A percentile compares a stretch with the other conserved stretches of the same genome.
phyloP scores from a whole-genome alignment of 92 coral and sea anemone genomes.

The Chrysogorgia sp. region DNA sequence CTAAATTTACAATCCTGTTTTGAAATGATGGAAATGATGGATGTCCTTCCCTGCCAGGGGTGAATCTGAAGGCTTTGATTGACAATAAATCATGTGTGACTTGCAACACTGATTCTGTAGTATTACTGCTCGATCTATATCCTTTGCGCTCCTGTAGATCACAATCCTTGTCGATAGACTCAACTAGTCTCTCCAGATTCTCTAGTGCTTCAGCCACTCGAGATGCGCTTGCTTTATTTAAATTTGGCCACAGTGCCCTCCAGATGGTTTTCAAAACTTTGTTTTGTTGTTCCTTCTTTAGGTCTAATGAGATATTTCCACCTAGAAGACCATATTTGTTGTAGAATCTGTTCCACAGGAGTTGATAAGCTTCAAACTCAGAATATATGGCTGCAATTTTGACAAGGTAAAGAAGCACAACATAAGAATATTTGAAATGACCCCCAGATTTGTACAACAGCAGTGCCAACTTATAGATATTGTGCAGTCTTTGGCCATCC shows the following conservation, averaged over 20 bases:
- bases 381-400: slow-evolving; percentile 50
- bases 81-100: slow-evolving; percentile 48
- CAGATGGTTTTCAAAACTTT: slow-evolving; percentile 64
- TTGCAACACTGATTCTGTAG: slow-evolving; percentile 60
- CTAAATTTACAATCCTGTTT: slow-evolving; percentile 29
- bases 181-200: slow-evolving; percentile 42
- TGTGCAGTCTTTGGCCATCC: slow-evolving; percentile 62
- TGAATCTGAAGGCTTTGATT: slow-evolving; percentile 48
- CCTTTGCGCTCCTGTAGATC: slow-evolving; percentile 24
- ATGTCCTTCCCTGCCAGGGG: slow-evolving; percentile 58
- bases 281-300: no score
- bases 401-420: slow-evolving; percentile 63
- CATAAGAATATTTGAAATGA: slow-evolving; percentile 72
- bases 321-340: slow-evolving; percentile 70
- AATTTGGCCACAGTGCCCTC: slow-evolving; percentile 66
- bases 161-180: slow-evolving; percentile 65
- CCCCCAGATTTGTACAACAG: slow-evolving; percentile 58
- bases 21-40: slow-evolving; percentile 62
- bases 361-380: slow-evolving; percentile 55
- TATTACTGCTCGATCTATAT: slow-evolving; percentile 30
- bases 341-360: slow-evolving; percentile 68
- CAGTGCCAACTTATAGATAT: slow-evolving; percentile 57
- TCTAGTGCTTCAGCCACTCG: slow-evolving; percentile 52
- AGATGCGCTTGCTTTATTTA: slow-evolving; percentile 55
- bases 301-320: slow-evolving; percentile 54